Evolutionary conservation across 2,797 vertebrate genomes (phyloP).

Genomic region (Poecile montanus): DNA sequence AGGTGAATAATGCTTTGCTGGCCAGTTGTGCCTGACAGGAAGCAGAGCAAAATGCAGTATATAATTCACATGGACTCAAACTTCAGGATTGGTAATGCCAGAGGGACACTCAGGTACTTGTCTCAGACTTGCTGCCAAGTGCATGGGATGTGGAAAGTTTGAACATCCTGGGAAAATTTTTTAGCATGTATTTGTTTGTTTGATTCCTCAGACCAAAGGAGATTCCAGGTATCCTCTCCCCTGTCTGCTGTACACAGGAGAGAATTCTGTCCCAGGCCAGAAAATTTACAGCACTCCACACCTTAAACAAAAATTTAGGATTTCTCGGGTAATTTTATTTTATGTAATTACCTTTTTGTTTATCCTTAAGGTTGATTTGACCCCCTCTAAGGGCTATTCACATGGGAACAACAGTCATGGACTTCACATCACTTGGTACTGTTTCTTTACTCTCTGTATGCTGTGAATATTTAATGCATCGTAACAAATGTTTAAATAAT

Average conservation of each 20-base stretch:
- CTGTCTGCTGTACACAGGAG: neutral
- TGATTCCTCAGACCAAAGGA: neutral
- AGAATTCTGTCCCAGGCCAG: neutral
- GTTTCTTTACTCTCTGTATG: neutral
- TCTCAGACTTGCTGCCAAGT: neutral
- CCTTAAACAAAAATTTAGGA: neutral
- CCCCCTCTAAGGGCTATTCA: neutral
- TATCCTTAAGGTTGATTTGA: neutral
- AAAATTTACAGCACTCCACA: neutral
- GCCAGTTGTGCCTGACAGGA: neutral
- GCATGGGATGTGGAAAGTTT: neutral
- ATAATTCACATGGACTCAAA: neutral
- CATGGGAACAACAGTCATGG: neutral
- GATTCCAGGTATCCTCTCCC: neutral
- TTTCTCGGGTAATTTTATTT: neutral
- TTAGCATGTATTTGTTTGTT: neutral
- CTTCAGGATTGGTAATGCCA: neutral
- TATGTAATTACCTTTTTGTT: fast-evolving
- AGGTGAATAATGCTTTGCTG: neutral
- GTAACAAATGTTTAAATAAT: neutral
- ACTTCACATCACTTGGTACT: neutral
- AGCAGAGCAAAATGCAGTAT: neutral
- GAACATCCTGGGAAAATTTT: neutral
- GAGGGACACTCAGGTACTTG: fast-evolving
- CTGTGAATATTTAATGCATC: neutral